phyloP scores from a whole-genome alignment of 2,797 vertebrate genomes.

The Pangasius djambal region DNA sequence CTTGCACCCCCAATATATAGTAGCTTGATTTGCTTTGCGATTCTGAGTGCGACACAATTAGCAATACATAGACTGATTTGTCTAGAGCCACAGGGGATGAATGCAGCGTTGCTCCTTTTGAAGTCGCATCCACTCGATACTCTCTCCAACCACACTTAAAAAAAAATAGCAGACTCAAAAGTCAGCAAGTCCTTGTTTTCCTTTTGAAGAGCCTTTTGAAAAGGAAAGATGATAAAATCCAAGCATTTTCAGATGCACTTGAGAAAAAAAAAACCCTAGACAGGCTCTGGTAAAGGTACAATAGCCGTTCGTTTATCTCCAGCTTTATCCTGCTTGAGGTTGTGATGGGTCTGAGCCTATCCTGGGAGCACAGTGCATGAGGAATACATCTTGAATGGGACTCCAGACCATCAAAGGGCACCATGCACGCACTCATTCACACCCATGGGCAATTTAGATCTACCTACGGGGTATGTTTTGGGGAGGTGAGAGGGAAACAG shows the following conservation, averaged over 20 bases:
- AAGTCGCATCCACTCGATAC: background rate
- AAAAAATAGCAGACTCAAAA: background rate
- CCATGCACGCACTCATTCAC: background rate
- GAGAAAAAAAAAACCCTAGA: background rate
- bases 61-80: background rate
- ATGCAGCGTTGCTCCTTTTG: background rate
- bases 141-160: background rate
- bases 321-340: background rate
- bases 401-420: background rate
- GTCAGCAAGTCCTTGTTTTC: background rate
- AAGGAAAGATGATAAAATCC: background rate
- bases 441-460: background rate
- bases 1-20: background rate
- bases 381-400: background rate
- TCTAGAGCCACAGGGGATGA: background rate
- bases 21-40: background rate
- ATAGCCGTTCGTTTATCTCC: background rate
- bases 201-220: background rate
- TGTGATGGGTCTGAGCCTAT: background rate
- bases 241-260: background rate
- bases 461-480: background rate
- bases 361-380: background rate
- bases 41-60: background rate
- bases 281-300: background rate
- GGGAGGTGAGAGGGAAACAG: background rate